Evolutionary conservation across 2,888 invertebrate species (phyloP), one percentile per base, ranked within the genome.

Genomic region (Ellobium chinense): DNA sequence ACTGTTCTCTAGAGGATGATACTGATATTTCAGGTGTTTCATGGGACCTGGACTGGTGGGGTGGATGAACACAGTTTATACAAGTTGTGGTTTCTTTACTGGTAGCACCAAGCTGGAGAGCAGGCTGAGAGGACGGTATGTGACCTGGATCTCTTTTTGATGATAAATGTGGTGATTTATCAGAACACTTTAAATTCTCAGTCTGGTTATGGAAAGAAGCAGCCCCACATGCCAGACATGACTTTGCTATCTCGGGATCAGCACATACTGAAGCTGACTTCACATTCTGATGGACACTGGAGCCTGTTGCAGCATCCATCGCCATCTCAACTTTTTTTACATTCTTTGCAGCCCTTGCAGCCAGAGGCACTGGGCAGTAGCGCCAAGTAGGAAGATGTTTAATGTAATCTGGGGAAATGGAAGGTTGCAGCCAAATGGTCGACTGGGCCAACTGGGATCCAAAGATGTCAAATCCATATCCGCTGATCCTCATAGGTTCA

Each of bases 381-480:
- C 27, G 73, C 84, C 94, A 94, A 2, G 93, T 90, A 3, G 94
- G 94, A 29, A 94, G 88, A 66, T 93, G 89, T 73, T 93, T 92
- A 34, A 94, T 92, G 84, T 94, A 94, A 74, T 94, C 94, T 39
- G 87, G 89, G 1, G 93, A 91, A 69, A 93, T 91, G 36, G 93
- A 88, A 4, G 93, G 93, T 72, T 92, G 93, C 39, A 93, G 88
- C 93, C 87, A 63, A 88, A 84, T 39, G 58, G 87, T 82, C 85
- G 88, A 87, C 88, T 89, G 82, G 90, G 93, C 82, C 92, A 93
- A 78, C 82, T 86, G 86, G 74, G 88, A 87, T 36, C 89, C 80
- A 82, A 82, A 80, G 18, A 83, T 54, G 12, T 83, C 83, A 60
- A 81, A 58, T 5, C 85, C 85, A 69, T 56, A 85, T 36, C 85